A percentile compares a stretch with the other conserved stretches of the same genome.
Conservation (phyloP, 2,797 vertebrate genomes). For the Characodon lateralis region DNA sequence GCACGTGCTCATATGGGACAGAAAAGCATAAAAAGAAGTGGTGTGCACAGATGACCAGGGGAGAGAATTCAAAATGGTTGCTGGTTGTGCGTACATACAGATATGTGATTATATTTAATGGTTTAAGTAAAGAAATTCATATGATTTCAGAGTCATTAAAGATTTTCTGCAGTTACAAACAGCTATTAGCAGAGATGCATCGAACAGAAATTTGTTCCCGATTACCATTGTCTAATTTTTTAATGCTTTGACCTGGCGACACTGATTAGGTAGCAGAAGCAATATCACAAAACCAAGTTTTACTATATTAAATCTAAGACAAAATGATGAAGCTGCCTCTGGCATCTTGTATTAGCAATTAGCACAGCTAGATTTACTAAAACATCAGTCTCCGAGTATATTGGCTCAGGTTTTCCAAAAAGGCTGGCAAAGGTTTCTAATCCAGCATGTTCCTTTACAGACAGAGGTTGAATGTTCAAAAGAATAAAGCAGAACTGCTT, state of each 20-base stretch:
- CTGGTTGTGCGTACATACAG: background rate
- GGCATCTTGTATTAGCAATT: background rate
- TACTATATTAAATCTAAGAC: background rate
- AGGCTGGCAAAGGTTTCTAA: no score
- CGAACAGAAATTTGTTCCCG: background rate
- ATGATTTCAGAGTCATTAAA: background rate
- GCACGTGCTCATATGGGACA: constrained; percentile 3
- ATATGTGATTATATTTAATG: background rate
- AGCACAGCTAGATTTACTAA: background rate
- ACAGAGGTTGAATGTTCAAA: no score
- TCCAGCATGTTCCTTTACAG: no score
- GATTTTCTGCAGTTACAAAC: background rate
- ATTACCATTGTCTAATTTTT: background rate
- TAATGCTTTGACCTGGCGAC: background rate
- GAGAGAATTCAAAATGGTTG: background rate
- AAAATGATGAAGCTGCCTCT: background rate
- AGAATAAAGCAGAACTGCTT: no score
- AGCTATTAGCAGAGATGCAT: background rate
- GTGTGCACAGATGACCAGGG: constrained; percentile 17
- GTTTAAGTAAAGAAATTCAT: background rate
- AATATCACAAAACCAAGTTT: background rate
- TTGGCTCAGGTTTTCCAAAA: no score
- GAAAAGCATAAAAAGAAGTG: constrained; percentile 3
- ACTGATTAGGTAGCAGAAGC: background rate
- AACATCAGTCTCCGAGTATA: no score